Base-by-base conservation (phyloP, 2,113 vertebrate species). In the Gymnarchus niloticus region DNA sequence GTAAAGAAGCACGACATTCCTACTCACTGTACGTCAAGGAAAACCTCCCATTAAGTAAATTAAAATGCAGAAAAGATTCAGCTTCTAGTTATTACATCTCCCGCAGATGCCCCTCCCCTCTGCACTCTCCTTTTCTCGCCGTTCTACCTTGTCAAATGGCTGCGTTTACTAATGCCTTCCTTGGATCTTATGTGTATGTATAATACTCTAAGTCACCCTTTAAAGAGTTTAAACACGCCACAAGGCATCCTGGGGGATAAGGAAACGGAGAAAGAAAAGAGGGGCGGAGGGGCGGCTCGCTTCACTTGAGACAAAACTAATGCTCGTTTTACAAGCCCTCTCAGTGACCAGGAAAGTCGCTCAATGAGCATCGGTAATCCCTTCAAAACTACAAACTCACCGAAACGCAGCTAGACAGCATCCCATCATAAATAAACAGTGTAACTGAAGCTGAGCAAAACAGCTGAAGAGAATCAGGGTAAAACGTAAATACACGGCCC, bases 171-270 rank as follows among this genome's bases (percentile, higher is more conserved):
- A 33, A 80, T 49, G 69, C 73, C 80, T 87, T 61, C 33, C 57
- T 51, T 56, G 23, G 57, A 25, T 23, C 81, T 83, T 17, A 48
- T 85, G 81, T 83, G 44, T 25, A 78, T 23, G 33, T 19, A 54
- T 69, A 85, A 51, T 81, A 54, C 87, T 88, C 85, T 78, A 87
- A 44, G 48, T 76, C 37, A 8, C 3, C 12, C 33, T 65, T 83
- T 61, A 25, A 54, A 84, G 61, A 86, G 83, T 88, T 89, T 86
- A 83, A 85, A 85, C 69, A 85, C 1, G 73, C 4, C 56, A 82
- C 28, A 44, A 83, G 56, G 86, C 44, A 10, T 37, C 2, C 46
- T 78, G 21, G 44, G 44, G 2, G 44, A 2, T n/a, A 41, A 46
- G 28, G 76, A 54, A 49, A 46, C n/a, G 56, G 52, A 61, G 65